phyloP scores from a whole-genome alignment of 1,140 invertebrate genomes.

The Lucilia cuprina region DNA sequence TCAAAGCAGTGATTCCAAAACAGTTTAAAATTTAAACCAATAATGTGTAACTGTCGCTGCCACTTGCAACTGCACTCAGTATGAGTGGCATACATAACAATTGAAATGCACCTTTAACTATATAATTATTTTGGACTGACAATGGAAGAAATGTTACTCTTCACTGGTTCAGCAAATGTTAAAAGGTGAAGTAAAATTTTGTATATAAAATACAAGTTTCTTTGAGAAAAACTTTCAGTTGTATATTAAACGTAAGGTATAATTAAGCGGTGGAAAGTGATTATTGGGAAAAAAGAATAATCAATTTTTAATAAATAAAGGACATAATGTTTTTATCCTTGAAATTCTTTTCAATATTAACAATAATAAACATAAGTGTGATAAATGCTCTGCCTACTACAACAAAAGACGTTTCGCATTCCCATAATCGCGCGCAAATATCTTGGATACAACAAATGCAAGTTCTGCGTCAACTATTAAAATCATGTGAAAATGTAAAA shows the following conservation, averaged over 20 bases:
- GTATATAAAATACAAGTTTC: not conserved
- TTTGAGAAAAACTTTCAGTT: not conserved
- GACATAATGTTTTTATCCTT: not conserved
- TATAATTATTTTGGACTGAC: not conserved
- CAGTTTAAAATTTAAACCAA: not conserved
- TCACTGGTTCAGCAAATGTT: not conserved
- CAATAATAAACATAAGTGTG: not conserved
- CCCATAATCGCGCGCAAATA: not conserved
- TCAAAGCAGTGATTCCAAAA: constrained; percentile 27
- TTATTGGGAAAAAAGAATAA: not conserved
- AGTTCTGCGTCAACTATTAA: constrained; percentile 15
- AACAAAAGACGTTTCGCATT: not conserved
- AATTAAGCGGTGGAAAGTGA: not conserved
- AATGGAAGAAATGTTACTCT: not conserved
- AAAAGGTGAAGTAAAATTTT: not conserved
- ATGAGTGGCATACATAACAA: not conserved
- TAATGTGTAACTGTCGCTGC: not conserved
- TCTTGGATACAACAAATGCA: constrained; percentile 20
- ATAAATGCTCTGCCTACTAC: not conserved
- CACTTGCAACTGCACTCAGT: not conserved
- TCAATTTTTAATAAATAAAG: not conserved
- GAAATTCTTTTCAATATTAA: not conserved
- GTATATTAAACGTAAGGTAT: not conserved
- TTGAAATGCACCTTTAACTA: not conserved
- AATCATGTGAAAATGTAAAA: constrained; percentile 26